phyloP scores from a whole-genome alignment of 1,140 invertebrate genomes.

The Polypedilum pembai region DNA sequence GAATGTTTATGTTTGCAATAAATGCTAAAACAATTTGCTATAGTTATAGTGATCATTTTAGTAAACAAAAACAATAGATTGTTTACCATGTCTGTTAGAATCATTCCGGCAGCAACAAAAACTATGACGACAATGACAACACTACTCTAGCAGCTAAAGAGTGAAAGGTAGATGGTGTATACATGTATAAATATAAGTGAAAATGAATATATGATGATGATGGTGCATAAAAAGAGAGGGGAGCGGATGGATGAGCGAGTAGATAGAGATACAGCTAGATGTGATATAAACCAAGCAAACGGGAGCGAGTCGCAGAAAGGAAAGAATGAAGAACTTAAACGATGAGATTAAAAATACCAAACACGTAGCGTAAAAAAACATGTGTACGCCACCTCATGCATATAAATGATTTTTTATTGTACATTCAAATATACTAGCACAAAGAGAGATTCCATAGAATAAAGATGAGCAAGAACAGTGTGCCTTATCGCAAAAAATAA shows the following conservation, averaged over 20 bases:
- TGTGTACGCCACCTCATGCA: constrained; percentile 20
- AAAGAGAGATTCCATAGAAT: background rate
- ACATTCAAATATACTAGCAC: background rate
- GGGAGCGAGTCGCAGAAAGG: background rate
- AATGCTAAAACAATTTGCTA: background rate
- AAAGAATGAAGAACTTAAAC: constrained; percentile 14
- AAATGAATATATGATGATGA: constrained; percentile 13
- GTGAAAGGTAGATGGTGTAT: background rate
- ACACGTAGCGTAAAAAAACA: constrained; percentile 23
- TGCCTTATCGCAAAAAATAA: background rate
- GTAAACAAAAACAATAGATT: constrained; percentile 13
- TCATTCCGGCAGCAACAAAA: too few species aligned
- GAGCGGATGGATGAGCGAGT: background rate
- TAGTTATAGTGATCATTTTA: constrained; percentile 6
- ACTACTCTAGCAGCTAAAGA: too few species aligned
- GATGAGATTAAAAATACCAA: constrained; percentile 25
- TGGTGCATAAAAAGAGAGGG: background rate
- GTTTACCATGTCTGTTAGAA: background rate
- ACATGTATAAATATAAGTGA: background rate
- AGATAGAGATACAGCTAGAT: background rate
- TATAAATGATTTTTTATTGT: constrained; percentile 22
- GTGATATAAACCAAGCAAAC: too few species aligned
- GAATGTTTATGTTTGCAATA: background rate
- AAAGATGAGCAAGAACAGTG: background rate
- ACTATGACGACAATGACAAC: too few species aligned